These are phyloP conservation scores for Meloidogyne floridensis DNA, from an alignment of 1,140 invertebrate genomes.

Conservation along the genomic window DNA sequence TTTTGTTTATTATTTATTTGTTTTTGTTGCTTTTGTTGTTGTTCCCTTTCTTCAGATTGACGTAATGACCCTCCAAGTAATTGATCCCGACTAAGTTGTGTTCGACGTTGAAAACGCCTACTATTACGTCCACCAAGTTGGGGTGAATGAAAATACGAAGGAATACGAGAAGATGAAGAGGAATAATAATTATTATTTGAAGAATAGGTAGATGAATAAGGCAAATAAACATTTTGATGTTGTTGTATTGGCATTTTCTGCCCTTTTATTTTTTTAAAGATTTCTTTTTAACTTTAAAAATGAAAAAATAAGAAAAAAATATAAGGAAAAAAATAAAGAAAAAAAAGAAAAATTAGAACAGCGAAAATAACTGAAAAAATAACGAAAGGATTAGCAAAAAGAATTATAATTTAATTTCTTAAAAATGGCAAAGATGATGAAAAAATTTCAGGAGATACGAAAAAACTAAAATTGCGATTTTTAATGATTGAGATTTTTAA, in stretches of 20 bases:
- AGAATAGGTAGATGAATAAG: neutral
- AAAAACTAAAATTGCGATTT: no score
- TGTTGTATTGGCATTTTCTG: neutral
- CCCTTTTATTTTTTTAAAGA: neutral
- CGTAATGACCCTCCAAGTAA: constrained; percentile 19
- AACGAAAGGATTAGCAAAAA: no score
- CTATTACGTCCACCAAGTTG: neutral
- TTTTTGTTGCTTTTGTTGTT: constrained; percentile 10
- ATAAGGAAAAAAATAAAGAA: neutral
- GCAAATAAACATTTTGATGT: neutral
- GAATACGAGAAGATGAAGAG: neutral
- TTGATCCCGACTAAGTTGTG: neutral
- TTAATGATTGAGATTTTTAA: no score
- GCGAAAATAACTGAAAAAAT: no score
- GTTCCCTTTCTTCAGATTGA: constrained; percentile 15
- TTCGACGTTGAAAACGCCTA: constrained; percentile 18
- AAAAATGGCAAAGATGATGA: no score
- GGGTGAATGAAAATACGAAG: neutral
- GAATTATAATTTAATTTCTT: no score
- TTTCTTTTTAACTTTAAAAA: neutral
- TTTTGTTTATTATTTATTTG: neutral
- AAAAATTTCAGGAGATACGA: no score
- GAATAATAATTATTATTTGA: neutral
- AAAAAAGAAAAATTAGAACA: neutral
- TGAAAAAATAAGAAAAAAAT: neutral